A percentile compares a stretch with the other conserved stretches of the same genome.
These are phyloP conservation scores for Anoura caudifer DNA, from an alignment of 2,113 vertebrate species.

Conservation along the genomic window DNA sequence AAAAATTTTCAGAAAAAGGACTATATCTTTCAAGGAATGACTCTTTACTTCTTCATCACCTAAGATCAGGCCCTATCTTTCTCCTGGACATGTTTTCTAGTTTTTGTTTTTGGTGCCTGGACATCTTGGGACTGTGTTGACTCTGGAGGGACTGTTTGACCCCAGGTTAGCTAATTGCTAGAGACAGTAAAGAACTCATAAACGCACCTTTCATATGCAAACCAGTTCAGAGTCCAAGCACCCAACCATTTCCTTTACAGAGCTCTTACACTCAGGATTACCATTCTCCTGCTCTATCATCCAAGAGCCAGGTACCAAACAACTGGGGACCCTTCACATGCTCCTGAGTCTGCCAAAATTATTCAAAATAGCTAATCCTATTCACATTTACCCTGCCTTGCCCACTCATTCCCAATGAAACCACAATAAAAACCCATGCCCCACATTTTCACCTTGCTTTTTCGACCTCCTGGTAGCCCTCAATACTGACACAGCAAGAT, in stretches of 20 bases:
- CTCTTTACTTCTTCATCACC: neutral
- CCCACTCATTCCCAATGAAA: neutral
- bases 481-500: no score
- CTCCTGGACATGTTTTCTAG: neutral
- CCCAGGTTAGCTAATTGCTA: neutral
- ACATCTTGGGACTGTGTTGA: neutral
- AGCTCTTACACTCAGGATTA: no score
- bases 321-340: fast-evolving
- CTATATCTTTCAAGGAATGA: neutral
- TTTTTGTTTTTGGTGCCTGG: neutral
- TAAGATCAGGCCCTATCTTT: neutral
- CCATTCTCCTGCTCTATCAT: neutral
- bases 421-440: fast-evolving
- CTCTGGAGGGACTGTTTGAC: fast-evolving
- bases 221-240: no score
- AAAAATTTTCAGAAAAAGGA: neutral
- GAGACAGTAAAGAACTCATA: neutral
- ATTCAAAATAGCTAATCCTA: neutral
- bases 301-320: neutral
- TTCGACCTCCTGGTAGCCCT: neutral
- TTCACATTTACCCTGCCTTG: neutral
- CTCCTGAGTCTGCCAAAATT: neutral
- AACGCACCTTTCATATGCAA: neutral
- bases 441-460: neutral
- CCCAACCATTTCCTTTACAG: neutral